phyloP scores from a whole-genome alignment of 2,888 invertebrate species.

The Coleophora flavipennella region DNA sequence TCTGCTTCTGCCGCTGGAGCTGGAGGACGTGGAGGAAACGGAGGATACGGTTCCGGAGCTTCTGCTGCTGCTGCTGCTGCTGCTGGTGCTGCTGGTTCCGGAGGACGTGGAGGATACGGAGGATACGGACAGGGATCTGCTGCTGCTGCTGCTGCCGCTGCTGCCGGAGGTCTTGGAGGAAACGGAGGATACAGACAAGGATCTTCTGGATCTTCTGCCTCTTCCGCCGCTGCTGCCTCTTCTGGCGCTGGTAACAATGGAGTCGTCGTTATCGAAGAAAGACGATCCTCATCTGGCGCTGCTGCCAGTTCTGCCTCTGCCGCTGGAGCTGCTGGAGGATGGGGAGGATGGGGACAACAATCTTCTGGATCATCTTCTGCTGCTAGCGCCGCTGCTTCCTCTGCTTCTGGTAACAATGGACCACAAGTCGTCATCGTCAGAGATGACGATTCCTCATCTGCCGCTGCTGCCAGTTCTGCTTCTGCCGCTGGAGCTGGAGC shows the following conservation, averaged over 20 bases:
- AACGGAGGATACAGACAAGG: too few species aligned
- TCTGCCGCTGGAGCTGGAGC: too few species aligned
- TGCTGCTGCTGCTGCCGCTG: not conserved
- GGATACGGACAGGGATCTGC: not conserved
- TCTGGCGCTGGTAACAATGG: slow-evolving; percentile 1
- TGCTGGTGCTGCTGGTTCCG: too few species aligned
- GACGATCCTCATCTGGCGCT: not conserved
- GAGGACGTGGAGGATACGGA: too few species aligned
- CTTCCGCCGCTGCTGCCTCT: not conserved
- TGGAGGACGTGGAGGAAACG: not conserved
- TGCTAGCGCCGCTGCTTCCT: too few species aligned
- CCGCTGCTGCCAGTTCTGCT: too few species aligned
- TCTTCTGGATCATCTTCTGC: too few species aligned
- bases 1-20: not conserved
- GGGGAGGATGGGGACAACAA: too few species aligned
- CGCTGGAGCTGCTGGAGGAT: slow-evolving; percentile 8
- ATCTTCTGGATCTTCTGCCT: too few species aligned
- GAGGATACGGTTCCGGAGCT: not conserved
- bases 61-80: not conserved
- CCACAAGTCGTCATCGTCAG: too few species aligned
- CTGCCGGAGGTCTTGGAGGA: not conserved
- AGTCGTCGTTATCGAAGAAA: slow-evolving; percentile 3
- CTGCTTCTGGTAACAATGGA: too few species aligned
- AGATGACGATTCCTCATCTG: too few species aligned
- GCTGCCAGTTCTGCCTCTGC: not conserved